A percentile compares a stretch with the other conserved stretches of the same genome.
These are phyloP conservation scores for Noctuana brunneofusca DNA, from an alignment of 2,888 invertebrate genomes.

Conservation along the genomic window DNA sequence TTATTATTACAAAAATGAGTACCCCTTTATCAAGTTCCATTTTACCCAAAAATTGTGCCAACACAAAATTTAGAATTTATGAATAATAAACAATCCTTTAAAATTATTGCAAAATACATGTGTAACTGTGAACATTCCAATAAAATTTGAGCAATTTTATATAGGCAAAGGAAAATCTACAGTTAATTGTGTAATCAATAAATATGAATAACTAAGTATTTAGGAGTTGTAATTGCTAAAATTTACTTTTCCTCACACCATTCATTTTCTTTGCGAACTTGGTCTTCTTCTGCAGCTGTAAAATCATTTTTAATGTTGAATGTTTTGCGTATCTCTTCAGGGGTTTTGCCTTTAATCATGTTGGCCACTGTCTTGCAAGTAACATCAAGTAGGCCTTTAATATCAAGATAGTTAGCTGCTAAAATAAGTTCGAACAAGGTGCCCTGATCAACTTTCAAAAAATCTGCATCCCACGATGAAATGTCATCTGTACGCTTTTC, in stretches of 20 bases:
- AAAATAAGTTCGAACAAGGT: constrained; percentile 97
- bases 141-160: constrained; percentile 5
- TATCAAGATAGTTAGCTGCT: constrained; percentile 98
- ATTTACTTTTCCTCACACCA: constrained; percentile 94
- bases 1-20: no score
- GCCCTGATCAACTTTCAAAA: constrained; percentile 98
- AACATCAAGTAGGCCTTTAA: constrained; percentile 96
- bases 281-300: constrained; percentile 97
- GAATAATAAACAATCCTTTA: no score
- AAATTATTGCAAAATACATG: no score
- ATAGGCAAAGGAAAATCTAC: constrained; percentile 16
- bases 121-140: constrained; percentile 16
- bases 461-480: constrained; percentile 99
- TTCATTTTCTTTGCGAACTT: constrained; percentile 97
- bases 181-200: constrained; percentile 16
- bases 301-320: constrained; percentile 99
- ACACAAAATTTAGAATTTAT: no score
- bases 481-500: constrained; percentile 99
- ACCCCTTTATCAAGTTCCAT: no score
- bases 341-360: constrained; percentile 99
- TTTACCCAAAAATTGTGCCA: no score
- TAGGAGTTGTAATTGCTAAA: neutral
- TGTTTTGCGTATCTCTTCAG: constrained; percentile 97
- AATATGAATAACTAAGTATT: constrained; percentile 18
- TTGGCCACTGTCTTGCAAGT: constrained; percentile 99